These are phyloP conservation scores for Odontothrips loti DNA, from an alignment of 2,888 invertebrate species.

Conservation along the genomic window DNA sequence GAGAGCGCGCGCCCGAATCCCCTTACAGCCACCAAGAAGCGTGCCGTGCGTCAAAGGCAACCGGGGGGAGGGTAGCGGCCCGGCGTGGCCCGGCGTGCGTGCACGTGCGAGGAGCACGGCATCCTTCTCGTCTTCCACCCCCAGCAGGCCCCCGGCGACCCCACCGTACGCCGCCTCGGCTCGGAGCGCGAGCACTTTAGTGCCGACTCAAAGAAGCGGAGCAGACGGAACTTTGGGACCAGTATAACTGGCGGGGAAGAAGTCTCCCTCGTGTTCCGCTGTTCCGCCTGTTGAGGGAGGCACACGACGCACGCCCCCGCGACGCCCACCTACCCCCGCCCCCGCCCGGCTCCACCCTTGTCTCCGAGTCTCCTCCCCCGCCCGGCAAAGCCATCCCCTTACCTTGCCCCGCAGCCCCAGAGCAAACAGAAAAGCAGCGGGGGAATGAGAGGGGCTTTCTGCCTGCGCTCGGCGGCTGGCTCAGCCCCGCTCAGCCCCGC, in stretches of 20 bases:
- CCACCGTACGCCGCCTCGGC: background rate
- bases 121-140: too few relatives aligned
- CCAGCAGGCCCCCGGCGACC: background rate
- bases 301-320: background rate
- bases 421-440: background rate
- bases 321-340: background rate
- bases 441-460: slow-evolving; percentile 1
- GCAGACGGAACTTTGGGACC: slow-evolving; percentile 14
- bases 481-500: too few relatives aligned
- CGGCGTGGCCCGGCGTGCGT: background rate
- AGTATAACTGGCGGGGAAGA: slow-evolving; percentile 4
- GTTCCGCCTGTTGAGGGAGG: slow-evolving; percentile 20
- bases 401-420: background rate
- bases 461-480: too few relatives aligned
- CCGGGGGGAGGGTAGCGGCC: background rate
- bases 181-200: too few relatives aligned
- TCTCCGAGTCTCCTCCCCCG: background rate
- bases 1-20: too few relatives aligned
- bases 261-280: background rate
- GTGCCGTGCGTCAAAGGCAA: background rate
- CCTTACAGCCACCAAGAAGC: background rate
- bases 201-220: background rate
- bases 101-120: background rate
- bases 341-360: slow-evolving; percentile 4
- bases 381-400: background rate